A percentile compares a stretch with the other conserved stretches of the same genome.
Conservation (phyloP, 1,140 invertebrate species). For the Ruditapes philippinarum region DNA sequence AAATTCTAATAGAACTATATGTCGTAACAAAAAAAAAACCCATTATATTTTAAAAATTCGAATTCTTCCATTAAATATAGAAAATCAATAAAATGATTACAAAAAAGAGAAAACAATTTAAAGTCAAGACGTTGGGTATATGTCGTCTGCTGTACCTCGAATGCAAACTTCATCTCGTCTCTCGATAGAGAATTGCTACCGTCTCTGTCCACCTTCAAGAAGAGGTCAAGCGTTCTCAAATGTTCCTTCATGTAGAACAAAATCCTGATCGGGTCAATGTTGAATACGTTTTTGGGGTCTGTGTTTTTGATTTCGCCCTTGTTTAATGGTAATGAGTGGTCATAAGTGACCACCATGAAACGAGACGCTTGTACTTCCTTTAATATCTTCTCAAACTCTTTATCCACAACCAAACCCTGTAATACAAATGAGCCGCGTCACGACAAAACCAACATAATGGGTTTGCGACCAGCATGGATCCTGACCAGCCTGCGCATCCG, state of each 20-base stretch:
- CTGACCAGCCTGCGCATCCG: too few species aligned
- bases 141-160: conserved; percentile 69
- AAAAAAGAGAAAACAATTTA: background rate
- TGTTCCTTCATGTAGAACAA: conserved; percentile 81
- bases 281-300: conserved; percentile 76
- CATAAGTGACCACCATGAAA: conserved; percentile 75
- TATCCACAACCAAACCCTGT: conserved; percentile 79
- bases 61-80: too few species aligned
- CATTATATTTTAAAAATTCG: too few species aligned
- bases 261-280: conserved; percentile 80
- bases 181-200: conserved; percentile 65
- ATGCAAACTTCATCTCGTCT: conserved; percentile 78
- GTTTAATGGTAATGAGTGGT: conserved; percentile 72
- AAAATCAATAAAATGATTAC: too few species aligned
- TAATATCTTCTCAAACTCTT: conserved; percentile 75
- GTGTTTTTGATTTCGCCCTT: conserved; percentile 56
- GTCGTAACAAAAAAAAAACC: too few species aligned
- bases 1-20: too few species aligned
- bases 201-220: conserved; percentile 78
- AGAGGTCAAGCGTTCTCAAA: conserved; percentile 79
- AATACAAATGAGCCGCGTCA: too few species aligned
- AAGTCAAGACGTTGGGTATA: background rate
- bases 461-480: too few species aligned
- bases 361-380: conserved; percentile 67
- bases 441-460: too few species aligned